phyloP scores from a whole-genome alignment of 2,797 vertebrate species.

The Eulemur coronatus region DNA sequence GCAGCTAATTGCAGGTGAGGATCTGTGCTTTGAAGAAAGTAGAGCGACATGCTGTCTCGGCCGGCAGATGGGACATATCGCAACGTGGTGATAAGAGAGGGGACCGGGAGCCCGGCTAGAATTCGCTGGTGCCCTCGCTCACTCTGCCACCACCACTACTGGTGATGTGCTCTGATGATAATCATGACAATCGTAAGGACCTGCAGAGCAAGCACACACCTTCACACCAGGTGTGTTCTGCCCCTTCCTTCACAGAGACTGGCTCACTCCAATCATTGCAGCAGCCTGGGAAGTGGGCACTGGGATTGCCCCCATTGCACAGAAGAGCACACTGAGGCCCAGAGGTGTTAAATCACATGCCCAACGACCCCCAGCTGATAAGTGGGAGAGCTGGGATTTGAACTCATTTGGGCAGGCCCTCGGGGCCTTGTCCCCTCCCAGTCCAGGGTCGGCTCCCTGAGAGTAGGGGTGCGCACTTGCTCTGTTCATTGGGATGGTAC shows the following conservation, averaged over 20 bases:
- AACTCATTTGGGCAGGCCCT: not conserved
- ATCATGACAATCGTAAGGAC: rapidly evolving
- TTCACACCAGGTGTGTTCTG: rapidly evolving
- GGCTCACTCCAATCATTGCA: too few species aligned
- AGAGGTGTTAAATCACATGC: not conserved
- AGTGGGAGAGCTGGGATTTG: not conserved
- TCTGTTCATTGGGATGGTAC: rapidly evolving
- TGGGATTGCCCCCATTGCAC: not conserved
- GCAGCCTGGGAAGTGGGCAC: not conserved
- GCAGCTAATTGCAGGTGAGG: not conserved
- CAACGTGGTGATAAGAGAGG: not conserved
- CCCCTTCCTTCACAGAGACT: rapidly evolving
- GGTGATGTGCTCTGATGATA: rapidly evolving
- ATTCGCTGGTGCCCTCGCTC: rapidly evolving
- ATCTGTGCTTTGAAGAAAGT: not conserved
- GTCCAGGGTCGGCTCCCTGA: not conserved
- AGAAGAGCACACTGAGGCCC: not conserved
- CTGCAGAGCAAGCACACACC: rapidly evolving
- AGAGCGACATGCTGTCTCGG: not conserved
- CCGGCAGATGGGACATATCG: rapidly evolving
- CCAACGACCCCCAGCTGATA: not conserved
- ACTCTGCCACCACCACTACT: rapidly evolving
- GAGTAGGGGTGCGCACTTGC: not conserved
- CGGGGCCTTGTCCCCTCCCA: rapidly evolving
- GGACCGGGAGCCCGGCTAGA: not conserved